Conservation (phyloP, 2,888 invertebrate genomes). For the Athalia circularis region DNA sequence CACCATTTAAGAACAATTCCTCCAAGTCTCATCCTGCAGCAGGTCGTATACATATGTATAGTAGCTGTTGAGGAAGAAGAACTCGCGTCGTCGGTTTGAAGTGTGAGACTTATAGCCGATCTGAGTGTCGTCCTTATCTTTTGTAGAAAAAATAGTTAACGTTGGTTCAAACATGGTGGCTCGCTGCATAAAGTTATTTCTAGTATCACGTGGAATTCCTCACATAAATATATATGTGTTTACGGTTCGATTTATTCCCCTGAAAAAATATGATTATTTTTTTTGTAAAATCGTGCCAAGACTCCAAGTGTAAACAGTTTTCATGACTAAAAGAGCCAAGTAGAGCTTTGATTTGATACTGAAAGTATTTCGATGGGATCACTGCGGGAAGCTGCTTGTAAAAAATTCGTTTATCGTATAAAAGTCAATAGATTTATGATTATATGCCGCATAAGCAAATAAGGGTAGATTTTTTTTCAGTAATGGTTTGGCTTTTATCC, state of each 20-base stretch:
- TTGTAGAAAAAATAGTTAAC: too few relatives aligned
- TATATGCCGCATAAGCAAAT: background rate
- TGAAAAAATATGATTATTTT: too few relatives aligned
- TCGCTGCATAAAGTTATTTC: too few relatives aligned
- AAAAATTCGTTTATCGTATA: slow-evolving; percentile 21
- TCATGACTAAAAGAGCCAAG: background rate
- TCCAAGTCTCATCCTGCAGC: background rate
- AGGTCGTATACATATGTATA: background rate
- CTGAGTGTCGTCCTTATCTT: too few relatives aligned
- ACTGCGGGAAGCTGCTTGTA: background rate
- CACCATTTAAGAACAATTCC: slow-evolving; percentile 19
- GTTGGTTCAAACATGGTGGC: too few relatives aligned
- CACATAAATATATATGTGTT: too few relatives aligned
- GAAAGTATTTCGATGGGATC: background rate
- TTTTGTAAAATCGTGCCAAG: too few relatives aligned
- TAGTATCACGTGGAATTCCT: too few relatives aligned
- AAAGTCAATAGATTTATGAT: slow-evolving; percentile 32
- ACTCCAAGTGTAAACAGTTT: too few relatives aligned
- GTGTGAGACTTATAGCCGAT: too few relatives aligned
- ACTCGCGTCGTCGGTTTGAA: slow-evolving; percentile 17
- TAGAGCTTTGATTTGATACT: slow-evolving; percentile 12
- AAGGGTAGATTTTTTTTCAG: slow-evolving; percentile 24
- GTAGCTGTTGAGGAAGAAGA: background rate
- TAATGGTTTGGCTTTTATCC: slow-evolving; percentile 13
- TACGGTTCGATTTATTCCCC: too few relatives aligned